phyloP scores from a whole-genome alignment of 2,797 vertebrate genomes.

The Phataginus tetradactyla region DNA sequence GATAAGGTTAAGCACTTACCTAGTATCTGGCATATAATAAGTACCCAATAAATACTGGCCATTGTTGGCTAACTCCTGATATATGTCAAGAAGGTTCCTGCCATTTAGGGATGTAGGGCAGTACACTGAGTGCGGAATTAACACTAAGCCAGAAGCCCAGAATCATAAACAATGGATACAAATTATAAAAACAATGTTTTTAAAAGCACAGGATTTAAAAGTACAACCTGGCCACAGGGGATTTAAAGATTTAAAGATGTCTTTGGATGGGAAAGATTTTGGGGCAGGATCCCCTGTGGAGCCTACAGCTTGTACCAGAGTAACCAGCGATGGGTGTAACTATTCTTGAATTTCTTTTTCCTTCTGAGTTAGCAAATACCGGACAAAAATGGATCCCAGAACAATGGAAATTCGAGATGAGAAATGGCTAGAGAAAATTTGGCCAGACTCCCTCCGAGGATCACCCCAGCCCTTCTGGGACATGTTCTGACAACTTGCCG shows the following conservation, averaged over 20 bases:
- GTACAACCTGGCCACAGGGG: background rate
- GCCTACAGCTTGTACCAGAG: background rate
- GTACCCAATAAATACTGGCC: background rate
- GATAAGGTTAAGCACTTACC: background rate
- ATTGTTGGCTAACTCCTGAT: background rate
- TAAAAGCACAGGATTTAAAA: background rate
- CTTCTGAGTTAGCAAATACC: conserved; percentile 47
- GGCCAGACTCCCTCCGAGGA: background rate
- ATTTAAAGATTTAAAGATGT: conserved; percentile 10
- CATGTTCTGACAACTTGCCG: conserved; percentile 32
- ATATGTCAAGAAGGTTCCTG: background rate
- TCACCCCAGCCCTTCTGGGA: conserved; percentile 46
- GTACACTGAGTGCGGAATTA: background rate
- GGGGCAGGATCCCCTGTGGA: background rate
- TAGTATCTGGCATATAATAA: background rate
- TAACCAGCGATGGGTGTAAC: background rate
- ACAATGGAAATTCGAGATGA: conserved; percentile 52
- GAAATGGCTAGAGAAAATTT: conserved; percentile 24
- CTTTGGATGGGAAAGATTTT: background rate
- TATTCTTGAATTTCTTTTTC: background rate
- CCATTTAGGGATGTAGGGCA: background rate
- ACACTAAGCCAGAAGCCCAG: background rate
- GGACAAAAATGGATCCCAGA: conserved; percentile 67
- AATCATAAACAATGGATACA: background rate
- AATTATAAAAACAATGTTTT: background rate